phyloP scores from a whole-genome alignment of 2,888 invertebrate genomes.

The Apotomis turbidana region DNA sequence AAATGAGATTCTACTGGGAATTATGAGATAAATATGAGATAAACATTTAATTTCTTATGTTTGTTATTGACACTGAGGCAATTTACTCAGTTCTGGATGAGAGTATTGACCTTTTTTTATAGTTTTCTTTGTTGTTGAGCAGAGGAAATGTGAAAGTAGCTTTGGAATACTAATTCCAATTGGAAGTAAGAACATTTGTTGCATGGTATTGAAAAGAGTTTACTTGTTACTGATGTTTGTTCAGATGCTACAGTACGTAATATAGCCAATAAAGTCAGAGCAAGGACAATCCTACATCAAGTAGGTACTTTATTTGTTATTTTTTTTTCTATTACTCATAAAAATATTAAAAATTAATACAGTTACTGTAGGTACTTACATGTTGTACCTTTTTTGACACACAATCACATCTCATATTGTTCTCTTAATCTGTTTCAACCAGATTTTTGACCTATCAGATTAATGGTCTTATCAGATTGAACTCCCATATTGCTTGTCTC shows the following conservation, averaged over 20 bases:
- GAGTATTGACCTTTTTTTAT: constrained; percentile 16
- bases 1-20: constrained; percentile 5
- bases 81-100: not conserved
- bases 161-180: constrained; percentile 16
- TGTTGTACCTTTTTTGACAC: too few relatives aligned
- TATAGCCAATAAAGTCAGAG: not conserved
- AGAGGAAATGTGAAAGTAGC: constrained; percentile 31
- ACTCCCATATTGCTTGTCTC: too few relatives aligned
- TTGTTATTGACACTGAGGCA: not conserved
- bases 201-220: constrained; percentile 14
- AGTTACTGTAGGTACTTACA: too few relatives aligned
- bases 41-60: not conserved
- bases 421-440: too few relatives aligned
- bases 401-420: too few relatives aligned
- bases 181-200: constrained; percentile 19
- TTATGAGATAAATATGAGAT: not conserved
- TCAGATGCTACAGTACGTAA: constrained; percentile 22
- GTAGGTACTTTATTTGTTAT: not conserved
- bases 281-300: not conserved
- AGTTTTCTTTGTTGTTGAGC: constrained; percentile 14
- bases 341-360: too few relatives aligned
- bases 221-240: constrained; percentile 16
- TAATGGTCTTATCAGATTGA: too few relatives aligned
- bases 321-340: too few relatives aligned
- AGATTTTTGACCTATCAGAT: too few relatives aligned